Percentiles rank a stretch among this genome's conserved stretches.
Evolutionary conservation across 2,113 vertebrate genomes (phyloP).

Genomic region (Nycticorax nycticorax): DNA sequence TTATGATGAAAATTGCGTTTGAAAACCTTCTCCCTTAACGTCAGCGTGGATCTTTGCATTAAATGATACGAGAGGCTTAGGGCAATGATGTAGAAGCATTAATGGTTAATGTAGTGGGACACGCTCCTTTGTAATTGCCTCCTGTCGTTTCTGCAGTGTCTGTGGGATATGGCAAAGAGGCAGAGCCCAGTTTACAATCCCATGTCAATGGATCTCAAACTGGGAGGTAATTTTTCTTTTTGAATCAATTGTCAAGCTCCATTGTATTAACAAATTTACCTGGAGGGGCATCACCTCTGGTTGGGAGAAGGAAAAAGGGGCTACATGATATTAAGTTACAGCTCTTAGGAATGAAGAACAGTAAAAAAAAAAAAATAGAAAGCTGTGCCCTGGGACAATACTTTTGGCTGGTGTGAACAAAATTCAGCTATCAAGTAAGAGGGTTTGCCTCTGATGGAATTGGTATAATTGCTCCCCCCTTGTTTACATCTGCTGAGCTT

Average conservation of each 20-base stretch:
- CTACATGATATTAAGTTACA: not conserved
- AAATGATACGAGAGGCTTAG: slow-evolving; percentile 1
- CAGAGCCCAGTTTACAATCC: not conserved
- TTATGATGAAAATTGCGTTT: slow-evolving; percentile 45
- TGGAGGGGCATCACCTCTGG: not conserved
- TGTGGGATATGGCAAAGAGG: not conserved
- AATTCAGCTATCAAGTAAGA: not conserved
- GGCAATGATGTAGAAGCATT: not conserved
- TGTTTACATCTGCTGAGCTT: not conserved
- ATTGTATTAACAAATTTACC: not conserved
- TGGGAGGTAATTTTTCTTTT: not conserved
- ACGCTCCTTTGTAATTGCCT: not conserved
- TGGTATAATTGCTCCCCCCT: not conserved
- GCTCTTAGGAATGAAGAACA: not conserved
- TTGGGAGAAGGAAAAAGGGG: not conserved
- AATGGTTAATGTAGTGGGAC: slow-evolving; percentile 34
- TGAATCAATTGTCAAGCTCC: not conserved
- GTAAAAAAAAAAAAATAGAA: not conserved
- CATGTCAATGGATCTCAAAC: not conserved
- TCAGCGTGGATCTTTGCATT: slow-evolving; percentile 8
- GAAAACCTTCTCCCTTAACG: slow-evolving; percentile 42
- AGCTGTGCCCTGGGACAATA: not conserved
- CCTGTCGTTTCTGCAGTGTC: not conserved
- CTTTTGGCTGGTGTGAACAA: not conserved
- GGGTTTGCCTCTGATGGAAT: not conserved